Base-by-base conservation (phyloP, 2,888 invertebrate species). In the Synanthedon vespiformis region DNA sequence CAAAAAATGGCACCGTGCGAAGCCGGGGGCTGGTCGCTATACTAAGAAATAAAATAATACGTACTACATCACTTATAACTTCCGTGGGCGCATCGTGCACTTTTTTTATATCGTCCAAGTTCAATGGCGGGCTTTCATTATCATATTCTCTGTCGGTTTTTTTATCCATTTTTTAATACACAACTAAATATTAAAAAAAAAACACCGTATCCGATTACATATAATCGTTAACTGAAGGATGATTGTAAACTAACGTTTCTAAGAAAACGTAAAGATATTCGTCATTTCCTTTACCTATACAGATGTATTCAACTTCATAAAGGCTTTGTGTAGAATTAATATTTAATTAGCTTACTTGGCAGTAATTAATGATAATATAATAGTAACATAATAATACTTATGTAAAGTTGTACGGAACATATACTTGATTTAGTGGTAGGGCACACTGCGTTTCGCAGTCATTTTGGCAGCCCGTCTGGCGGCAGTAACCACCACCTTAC, bases 261-360 rank as follows among this genome's bases (percentile, higher is more conserved):
- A 34, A 48, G 41, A 67, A 72, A 75, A 65, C 64, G 62, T 61
- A 59, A 57, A 62, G 34, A 62, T 61, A 62, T 60, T 63, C 53
- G 58, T 52, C 56, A 64, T 63, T 80, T 84, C 82, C 85, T 74
- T 63, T 65, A n/a, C n/a, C n/a, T n/a, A 8, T 34, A 57, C 80
- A 48, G 22, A 12, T 13, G 13, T 44, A 44, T 14, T 44, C 44
- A 44, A 44, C 44, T 44, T 34, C 6, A 34, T 34, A 10, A 22
- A 34, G 34, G 34, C 34, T 34, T 34, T 34, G 34, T 34, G 2
- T 34, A 34, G 34, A 34, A 34, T 34, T 34, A 34, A 34, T 2
- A 34, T 34, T 34, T 34, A 34, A 34, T 34, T 34, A 34, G 10
- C 34, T 34, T 22, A 34, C 34, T 34, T 34, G 10, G 34, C 34